Conservation (phyloP, 2,113 vertebrate species). For the Neogobius melanostomus region DNA sequence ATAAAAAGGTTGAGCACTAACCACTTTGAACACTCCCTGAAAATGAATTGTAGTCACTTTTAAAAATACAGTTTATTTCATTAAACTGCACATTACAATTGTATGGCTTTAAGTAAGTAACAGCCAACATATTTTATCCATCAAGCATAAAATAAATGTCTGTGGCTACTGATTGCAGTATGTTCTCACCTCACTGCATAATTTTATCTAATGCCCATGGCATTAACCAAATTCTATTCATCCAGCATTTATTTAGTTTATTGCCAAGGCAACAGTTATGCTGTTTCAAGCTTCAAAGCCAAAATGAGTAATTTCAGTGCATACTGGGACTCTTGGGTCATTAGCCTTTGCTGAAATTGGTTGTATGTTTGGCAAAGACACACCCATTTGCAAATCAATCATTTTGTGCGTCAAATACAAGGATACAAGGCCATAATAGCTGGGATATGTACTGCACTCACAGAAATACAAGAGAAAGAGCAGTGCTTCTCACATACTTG, state of each 20-base stretch:
- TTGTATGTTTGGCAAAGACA: slow-evolving; percentile 45
- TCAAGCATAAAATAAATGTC: neutral
- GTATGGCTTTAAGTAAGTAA: too few species aligned
- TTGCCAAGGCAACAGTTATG: slow-evolving; percentile 36
- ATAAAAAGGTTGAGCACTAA: too few species aligned
- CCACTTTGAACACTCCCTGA: too few species aligned
- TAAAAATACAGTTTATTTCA: too few species aligned
- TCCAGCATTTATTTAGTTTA: slow-evolving; percentile 34
- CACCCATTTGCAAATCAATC: slow-evolving; percentile 37
- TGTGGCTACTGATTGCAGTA: slow-evolving; percentile 1
- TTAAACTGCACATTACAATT: too few species aligned
- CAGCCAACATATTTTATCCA: neutral
- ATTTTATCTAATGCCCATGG: slow-evolving; percentile 21
- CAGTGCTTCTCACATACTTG: slow-evolving; percentile 12
- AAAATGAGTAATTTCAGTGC: slow-evolving; percentile 39
- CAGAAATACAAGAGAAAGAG: slow-evolving; percentile 29
- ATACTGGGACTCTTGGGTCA: slow-evolving; percentile 45
- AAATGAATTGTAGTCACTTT: too few species aligned
- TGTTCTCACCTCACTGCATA: slow-evolving; percentile 21
- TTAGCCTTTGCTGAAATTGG: slow-evolving; percentile 46
- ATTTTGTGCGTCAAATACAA: slow-evolving; percentile 12
- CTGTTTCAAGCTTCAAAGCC: slow-evolving; percentile 31
- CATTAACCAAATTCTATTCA: slow-evolving; percentile 34
- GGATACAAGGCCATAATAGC: slow-evolving; percentile 18
- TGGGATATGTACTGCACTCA: slow-evolving; percentile 46